Evolutionary conservation across 2,888 invertebrate species (phyloP).

Genomic region (Cancer borealis): DNA sequence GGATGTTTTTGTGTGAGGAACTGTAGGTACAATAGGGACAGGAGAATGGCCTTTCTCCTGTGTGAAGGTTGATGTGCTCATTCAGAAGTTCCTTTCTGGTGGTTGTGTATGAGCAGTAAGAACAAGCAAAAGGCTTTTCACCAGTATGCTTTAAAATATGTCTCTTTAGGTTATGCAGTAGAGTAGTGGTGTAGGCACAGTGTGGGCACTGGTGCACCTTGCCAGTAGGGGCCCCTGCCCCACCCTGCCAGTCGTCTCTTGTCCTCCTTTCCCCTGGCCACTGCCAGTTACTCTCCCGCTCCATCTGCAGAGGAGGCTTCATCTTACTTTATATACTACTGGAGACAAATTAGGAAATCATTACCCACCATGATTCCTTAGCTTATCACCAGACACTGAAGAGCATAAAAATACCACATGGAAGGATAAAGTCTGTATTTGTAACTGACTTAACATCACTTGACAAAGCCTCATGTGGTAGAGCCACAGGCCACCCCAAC

Average conservation of each 20-base stretch:
- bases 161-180: constrained; percentile 66
- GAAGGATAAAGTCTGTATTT: constrained; percentile 17
- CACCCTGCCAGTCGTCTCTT: constrained; percentile 45
- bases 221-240: constrained; percentile 14
- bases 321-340: constrained; percentile 57
- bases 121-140: constrained; percentile 73
- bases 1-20: constrained; percentile 67
- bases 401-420: constrained; percentile 6
- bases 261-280: constrained; percentile 57
- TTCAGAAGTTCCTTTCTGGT: constrained; percentile 71
- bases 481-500: background rate
- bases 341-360: constrained; percentile 1
- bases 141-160: constrained; percentile 73
- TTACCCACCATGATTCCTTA: constrained; percentile 7
- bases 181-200: constrained; percentile 60
- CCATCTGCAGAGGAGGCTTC: constrained; percentile 69
- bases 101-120: constrained; percentile 69
- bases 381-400: constrained; percentile 21
- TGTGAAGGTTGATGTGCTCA: constrained; percentile 71
- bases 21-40: constrained; percentile 68
- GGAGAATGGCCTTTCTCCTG: constrained; percentile 73
- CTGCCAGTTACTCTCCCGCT: constrained; percentile 64
- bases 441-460: constrained; percentile 34
- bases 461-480: background rate
- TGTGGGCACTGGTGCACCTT: constrained; percentile 64